Evolutionary conservation across 2,888 invertebrate genomes (phyloP).

Genomic region (Heliconius charithonia): DNA sequence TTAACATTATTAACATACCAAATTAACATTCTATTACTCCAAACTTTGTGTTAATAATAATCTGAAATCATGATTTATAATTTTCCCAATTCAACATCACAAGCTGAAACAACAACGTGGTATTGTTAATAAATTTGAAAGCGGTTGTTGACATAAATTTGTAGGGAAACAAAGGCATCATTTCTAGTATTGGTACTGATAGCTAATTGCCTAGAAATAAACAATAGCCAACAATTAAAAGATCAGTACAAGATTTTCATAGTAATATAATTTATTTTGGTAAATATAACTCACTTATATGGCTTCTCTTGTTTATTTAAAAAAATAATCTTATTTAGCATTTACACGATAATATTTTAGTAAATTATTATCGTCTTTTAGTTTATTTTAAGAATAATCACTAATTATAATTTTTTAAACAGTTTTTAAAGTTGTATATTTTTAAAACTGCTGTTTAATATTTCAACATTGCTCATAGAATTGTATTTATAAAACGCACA

Average conservation of each 20-base stretch:
- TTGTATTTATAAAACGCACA: conserved; percentile 27
- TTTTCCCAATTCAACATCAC: not conserved
- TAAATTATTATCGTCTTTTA: not conserved
- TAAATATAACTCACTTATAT: not conserved
- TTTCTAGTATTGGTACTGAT: not conserved
- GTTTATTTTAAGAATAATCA: not conserved
- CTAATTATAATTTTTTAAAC: not conserved
- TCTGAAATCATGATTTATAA: not conserved
- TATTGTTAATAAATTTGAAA: conserved; percentile 14
- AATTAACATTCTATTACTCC: conserved; percentile 21
- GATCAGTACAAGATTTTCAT: not conserved
- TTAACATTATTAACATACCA: too few relatives aligned
- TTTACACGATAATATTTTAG: not conserved
- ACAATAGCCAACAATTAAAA: not conserved
- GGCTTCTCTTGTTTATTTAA: not conserved
- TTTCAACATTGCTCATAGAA: conserved; percentile 3
- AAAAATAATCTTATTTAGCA: not conserved
- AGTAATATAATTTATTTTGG: not conserved
- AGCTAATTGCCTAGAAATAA: not conserved
- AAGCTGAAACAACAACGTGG: not conserved
- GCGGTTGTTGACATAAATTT: conserved; percentile 11
- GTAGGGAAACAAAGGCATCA: not conserved
- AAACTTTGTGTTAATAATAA: not conserved
- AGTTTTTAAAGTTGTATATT: conserved; percentile 1
- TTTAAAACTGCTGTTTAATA: not conserved